phyloP scores from a whole-genome alignment of 2,797 vertebrate species.

The Apogon talboti region DNA sequence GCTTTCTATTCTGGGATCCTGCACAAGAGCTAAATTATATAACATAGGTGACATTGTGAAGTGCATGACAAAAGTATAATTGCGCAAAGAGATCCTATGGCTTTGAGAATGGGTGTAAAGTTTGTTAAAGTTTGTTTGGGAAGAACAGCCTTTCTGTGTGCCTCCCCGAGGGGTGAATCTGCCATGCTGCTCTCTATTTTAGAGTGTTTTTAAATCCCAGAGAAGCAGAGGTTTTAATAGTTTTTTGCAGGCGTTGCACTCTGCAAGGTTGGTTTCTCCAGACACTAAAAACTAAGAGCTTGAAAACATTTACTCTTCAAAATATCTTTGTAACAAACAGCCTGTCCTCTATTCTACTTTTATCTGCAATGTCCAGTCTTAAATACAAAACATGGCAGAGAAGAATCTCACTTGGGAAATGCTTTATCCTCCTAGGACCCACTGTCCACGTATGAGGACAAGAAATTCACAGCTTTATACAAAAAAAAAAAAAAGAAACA shows the following conservation, averaged over 20 bases:
- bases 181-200: conserved; percentile 55
- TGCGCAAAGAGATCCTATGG: conserved; percentile 34
- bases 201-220: conserved; percentile 52
- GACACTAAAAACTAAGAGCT: conserved; percentile 26
- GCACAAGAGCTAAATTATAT: conserved; percentile 3
- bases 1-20: background rate
- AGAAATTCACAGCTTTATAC: too few species aligned
- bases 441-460: too few species aligned
- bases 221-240: conserved; percentile 53
- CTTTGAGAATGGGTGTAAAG: conserved; percentile 32
- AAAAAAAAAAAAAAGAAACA: too few species aligned
- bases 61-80: conserved; percentile 6
- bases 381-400: too few species aligned
- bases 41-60: conserved; percentile 5
- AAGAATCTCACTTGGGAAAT: too few species aligned
- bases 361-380: too few species aligned
- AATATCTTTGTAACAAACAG: conserved; percentile 22
- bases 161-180: conserved; percentile 54
- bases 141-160: conserved; percentile 41
- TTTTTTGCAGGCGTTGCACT: conserved; percentile 57
- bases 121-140: conserved; percentile 36
- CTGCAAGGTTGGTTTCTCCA: conserved; percentile 29
- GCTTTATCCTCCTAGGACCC: too few species aligned
- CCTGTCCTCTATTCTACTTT: conserved; percentile 1
- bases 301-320: conserved; percentile 26